Base-by-base conservation (phyloP, 2,888 invertebrate species). In the Glaucopsyche alexis region DNA sequence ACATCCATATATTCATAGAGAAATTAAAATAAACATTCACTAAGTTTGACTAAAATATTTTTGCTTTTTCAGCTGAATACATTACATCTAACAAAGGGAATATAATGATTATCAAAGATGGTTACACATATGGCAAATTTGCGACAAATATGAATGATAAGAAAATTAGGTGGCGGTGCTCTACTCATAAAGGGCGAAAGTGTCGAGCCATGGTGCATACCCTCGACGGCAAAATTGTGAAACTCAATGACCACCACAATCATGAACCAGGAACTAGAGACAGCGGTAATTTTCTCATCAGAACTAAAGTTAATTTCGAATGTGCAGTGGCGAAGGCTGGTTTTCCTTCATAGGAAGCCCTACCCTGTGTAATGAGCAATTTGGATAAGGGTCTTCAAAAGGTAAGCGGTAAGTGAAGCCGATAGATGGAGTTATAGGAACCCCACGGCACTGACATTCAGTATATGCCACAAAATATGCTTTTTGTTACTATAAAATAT, bases 141-240 rank as follows among this genome's bases (percentile, higher is more conserved):
- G 71, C 52, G 0, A 74, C 76, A 0, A 75, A 79, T 1, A 79
- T 29, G 13, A 14, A 38, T 29, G 13, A 71, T 40, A 75, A 77
- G 9, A 84, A 81, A 55, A 71, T 74, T 0, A 76, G 86, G 9
- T 88, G 88, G 88, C 77, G 81, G 3, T 88, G 88, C 72, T 88
- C 88, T 0, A 86, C 87, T 0, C 85, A 88, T 74, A 74, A 78
- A 38, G 76, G 60, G 49, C 73, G 52, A 7, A 76, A 75, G 0
- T 80, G 80, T 71, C 67, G 71, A 13, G 81, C 79, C 2, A 73
- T 74, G 1, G 40, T 80, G 0, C 73, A 77, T 47, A 80, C 79
- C 1, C 2, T 73, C 0, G 76, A 72, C 0, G 73, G 78, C 29
- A 52, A 72, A n/a, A 77, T 81, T 49, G 64, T 79, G 6, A 67